Base-by-base conservation (phyloP, 2,888 invertebrate genomes). In the Augiades crinisus region DNA sequence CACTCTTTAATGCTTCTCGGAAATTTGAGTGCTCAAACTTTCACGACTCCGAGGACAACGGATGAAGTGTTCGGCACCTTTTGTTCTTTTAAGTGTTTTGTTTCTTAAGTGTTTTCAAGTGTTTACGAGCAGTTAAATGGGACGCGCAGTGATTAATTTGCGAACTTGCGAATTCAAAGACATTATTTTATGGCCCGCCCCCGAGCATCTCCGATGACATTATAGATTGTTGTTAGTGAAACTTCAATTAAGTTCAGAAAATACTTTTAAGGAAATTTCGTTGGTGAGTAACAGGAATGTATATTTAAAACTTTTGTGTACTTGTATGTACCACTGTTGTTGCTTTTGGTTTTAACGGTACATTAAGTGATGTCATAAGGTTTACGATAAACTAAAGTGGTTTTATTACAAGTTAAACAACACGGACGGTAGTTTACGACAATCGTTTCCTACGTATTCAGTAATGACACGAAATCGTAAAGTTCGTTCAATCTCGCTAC, bases 381-480 rank as follows among this genome's bases (percentile, higher is more conserved):
- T 27, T 43, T 12, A 43, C 30, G 30, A 43, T 8, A 8, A 10
- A 19, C 17, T 41, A n/a, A 30, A 19, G 22, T 17, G 17, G 10
- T 45, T 43, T 56, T 60, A 56, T 50, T 30, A 22, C 38, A 34
- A 44, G 43, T 56, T 49, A 50, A 60, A 66, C 61, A 62, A 61
- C 61, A 50, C 58, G 61, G 61, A 46, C 57, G 47, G 59, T 57
- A 69, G 58, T 67, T 76, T 71, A 78, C 70, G 64, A 70, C 64
- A 69, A 22, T 19, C 43, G 45, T 38, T 50, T 27, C 31, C 33
- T 43, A 44, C 45, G 38, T 75, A 66, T 62, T 67, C 76, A 59
- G 74, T 77, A 74, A 67, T 67, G 60, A 68, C 60, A 64, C 71
- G 57, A 69, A 65, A 68, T 67, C 63, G 66, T 69, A 67, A 72